Percentiles rank a stretch among this genome's conserved stretches.
Conservation (phyloP, 2,797 vertebrate genomes). For the Danio aesculapii region DNA sequence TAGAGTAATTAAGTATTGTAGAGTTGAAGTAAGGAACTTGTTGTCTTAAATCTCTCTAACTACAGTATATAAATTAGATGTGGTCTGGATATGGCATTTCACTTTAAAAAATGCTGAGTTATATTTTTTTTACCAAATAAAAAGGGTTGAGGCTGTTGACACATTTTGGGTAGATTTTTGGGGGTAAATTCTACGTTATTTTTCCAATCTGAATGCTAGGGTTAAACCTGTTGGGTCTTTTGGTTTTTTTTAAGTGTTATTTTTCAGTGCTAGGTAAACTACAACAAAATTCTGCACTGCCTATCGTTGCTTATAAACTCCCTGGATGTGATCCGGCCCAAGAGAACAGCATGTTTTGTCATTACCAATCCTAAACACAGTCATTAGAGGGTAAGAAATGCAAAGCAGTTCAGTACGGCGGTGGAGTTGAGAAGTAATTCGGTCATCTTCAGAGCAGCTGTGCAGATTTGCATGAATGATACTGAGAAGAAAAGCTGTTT, state of each 20-base stretch:
- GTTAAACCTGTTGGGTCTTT: no score
- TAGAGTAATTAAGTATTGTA: no score
- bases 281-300: not conserved
- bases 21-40: not conserved
- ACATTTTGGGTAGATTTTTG: no score
- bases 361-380: not conserved
- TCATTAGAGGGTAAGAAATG: not conserved
- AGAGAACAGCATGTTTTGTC: slow-evolving; percentile 5
- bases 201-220: no score
- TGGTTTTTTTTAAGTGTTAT: no score
- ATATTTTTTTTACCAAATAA: no score
- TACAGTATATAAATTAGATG: not conserved
- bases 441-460: slow-evolving; percentile 15
- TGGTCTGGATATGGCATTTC: not conserved
- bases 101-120: no score
- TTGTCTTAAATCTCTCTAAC: not conserved
- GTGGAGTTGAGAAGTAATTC: not conserved
- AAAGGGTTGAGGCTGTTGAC: no score
- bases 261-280: no score
- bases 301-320: not conserved
- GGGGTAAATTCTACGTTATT: no score
- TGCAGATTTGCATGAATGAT: slow-evolving; percentile 15
- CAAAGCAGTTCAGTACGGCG: slow-evolving; percentile 6
- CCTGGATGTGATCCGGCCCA: not conserved
- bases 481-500: not conserved